phyloP scores from a whole-genome alignment of 2,797 vertebrate species.

The Acanthiza pusilla region DNA sequence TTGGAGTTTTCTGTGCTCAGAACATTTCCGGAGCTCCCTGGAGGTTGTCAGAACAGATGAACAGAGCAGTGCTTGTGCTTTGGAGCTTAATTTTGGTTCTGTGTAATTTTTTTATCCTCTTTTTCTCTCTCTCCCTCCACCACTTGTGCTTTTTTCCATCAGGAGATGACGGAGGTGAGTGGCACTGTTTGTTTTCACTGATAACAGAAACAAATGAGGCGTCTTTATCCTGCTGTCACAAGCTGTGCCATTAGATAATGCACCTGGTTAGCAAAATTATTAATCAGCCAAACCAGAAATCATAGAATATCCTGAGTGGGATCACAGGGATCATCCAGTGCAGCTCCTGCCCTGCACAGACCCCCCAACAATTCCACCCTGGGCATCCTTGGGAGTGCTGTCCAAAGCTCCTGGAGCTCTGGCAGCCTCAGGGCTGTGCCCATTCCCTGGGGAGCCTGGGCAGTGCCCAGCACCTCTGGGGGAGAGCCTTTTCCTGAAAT shows the following conservation, averaged over 20 bases:
- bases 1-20: background rate
- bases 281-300: background rate
- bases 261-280: background rate
- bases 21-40: background rate
- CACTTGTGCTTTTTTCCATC: background rate
- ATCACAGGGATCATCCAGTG: background rate
- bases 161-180: constrained; percentile 49
- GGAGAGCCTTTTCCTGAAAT: rapidly evolving
- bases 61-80: background rate
- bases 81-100: background rate
- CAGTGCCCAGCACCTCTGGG: background rate
- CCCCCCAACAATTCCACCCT: background rate
- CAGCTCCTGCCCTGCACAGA: background rate
- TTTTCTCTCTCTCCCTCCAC: background rate
- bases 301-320: background rate
- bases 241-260: background rate
- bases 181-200: background rate
- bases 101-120: background rate
- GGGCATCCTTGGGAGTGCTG: rapidly evolving
- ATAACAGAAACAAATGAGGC: background rate
- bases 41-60: background rate
- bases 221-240: background rate
- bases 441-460: background rate
- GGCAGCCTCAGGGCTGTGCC: background rate
- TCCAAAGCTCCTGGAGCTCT: background rate